Conservation (phyloP, 2,888 invertebrate species). For the Iphiclides podalirius region DNA sequence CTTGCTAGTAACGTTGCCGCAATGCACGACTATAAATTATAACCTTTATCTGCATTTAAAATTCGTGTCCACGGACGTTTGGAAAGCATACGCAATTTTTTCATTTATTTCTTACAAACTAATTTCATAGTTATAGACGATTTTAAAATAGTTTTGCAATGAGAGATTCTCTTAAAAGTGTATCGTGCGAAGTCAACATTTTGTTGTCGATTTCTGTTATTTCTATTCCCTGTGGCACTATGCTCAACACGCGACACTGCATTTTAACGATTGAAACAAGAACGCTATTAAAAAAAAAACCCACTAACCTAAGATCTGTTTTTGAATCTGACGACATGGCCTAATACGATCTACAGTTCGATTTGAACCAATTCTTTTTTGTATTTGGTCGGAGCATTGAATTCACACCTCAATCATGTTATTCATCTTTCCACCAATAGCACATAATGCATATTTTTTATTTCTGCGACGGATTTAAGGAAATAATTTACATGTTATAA, state of each 20-base stretch:
- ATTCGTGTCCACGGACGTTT: not conserved
- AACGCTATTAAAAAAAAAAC: not conserved
- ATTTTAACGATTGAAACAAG: not conserved
- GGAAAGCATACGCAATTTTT: slow-evolving; percentile 5
- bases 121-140: no score
- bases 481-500: no score
- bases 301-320: not conserved
- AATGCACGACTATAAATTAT: slow-evolving; percentile 9
- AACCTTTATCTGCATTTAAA: not conserved
- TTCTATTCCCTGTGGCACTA: not conserved
- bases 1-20: slow-evolving; percentile 4
- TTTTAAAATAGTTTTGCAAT: no score
- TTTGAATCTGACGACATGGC: not conserved
- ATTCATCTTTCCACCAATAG: no score
- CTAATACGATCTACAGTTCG: not conserved
- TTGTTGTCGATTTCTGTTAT: not conserved
- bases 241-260: not conserved
- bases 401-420: not conserved
- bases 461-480: no score
- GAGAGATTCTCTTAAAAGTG: no score
- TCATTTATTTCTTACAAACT: not conserved
- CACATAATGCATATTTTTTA: no score
- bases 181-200: no score
- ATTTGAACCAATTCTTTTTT: not conserved
- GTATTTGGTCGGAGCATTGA: not conserved